Evolutionary conservation across 2,888 invertebrate species (phyloP).

Genomic region (Cotesia congregata): DNA sequence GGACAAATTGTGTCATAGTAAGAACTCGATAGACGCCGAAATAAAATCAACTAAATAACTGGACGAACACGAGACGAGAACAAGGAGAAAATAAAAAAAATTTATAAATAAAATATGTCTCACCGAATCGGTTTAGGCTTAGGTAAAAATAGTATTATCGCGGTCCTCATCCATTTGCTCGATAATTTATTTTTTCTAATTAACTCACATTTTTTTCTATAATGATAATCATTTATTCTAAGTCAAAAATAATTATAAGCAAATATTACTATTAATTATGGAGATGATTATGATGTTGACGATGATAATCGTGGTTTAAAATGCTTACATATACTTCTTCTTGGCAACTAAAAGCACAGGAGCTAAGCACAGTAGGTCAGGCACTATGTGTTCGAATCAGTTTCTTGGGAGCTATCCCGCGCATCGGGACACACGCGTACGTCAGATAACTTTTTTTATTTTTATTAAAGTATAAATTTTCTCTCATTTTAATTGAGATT

Average conservation of each 20-base stretch:
- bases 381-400: constrained; percentile 52
- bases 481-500: background rate
- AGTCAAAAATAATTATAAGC: background rate
- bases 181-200: too few species aligned
- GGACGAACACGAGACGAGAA: constrained; percentile 1
- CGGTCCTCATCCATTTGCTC: constrained; percentile 21
- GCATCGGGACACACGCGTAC: constrained; percentile 44
- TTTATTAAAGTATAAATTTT: background rate
- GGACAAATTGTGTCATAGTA: constrained; percentile 19
- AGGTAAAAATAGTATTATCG: background rate
- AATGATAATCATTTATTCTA: background rate
- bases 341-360: constrained; percentile 46
- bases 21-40: background rate
- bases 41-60: constrained; percentile 9
- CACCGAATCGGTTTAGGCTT: constrained; percentile 36
- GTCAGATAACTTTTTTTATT: constrained; percentile 21
- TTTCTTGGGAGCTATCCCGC: constrained; percentile 55
- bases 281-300: constrained; percentile 4
- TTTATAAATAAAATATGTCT: constrained; percentile 40
- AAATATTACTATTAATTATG: too few species aligned
- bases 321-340: constrained; percentile 22
- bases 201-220: too few species aligned
- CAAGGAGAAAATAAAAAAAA: constrained; percentile 26
- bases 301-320: constrained; percentile 7
- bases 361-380: constrained; percentile 54